These are phyloP conservation scores for Oxycera nigricornis DNA, from an alignment of 2,888 invertebrate genomes.

Conservation along the genomic window DNA sequence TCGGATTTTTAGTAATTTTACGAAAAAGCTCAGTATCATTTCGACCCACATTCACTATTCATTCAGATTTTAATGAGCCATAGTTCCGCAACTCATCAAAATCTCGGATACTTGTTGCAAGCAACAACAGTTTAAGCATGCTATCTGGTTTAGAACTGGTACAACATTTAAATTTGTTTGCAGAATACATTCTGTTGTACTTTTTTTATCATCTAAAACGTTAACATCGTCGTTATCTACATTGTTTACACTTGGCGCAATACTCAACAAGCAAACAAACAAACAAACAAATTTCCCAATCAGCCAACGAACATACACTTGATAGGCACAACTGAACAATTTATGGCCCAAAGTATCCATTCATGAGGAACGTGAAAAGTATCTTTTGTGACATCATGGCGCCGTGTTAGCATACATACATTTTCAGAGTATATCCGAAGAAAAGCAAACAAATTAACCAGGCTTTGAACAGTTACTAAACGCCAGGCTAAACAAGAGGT, in stretches of 20 bases:
- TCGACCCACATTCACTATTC: too few relatives aligned
- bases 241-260: conserved; percentile 13
- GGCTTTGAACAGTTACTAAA: neutral
- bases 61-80: too few relatives aligned
- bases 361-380: neutral
- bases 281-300: neutral
- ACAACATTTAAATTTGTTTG: neutral
- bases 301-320: neutral
- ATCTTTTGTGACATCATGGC: neutral
- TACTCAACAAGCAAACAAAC: neutral
- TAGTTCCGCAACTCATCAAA: too few relatives aligned
- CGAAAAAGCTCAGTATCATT: too few relatives aligned
- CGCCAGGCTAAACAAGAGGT: neutral
- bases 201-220: neutral
- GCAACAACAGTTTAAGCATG: neutral
- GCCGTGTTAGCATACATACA: neutral
- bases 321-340: neutral
- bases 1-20: too few relatives aligned
- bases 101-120: neutral
- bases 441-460: conserved; percentile 8
- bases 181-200: neutral
- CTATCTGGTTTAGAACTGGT: neutral
- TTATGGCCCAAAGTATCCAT: neutral
- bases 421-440: neutral
- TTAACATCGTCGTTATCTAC: conserved; percentile 18